Evolutionary conservation across 2,797 vertebrate genomes (phyloP).

Genomic region (Hylomyscus alleni): DNA sequence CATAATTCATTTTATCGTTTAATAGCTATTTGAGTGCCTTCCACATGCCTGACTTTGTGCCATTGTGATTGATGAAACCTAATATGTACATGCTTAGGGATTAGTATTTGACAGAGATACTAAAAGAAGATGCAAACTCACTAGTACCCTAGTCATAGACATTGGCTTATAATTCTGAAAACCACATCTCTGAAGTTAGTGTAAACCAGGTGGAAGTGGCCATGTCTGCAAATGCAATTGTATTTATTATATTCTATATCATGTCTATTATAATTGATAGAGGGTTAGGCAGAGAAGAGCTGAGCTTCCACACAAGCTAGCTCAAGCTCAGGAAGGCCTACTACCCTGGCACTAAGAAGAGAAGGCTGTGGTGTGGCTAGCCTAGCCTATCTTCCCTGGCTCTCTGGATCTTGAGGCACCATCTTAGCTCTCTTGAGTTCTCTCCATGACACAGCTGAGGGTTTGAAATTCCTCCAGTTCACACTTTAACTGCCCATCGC

Average conservation of each 20-base stretch:
- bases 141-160: background rate
- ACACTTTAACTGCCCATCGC: too few species aligned
- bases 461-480: background rate
- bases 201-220: background rate
- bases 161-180: background rate
- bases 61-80: background rate
- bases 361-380: background rate
- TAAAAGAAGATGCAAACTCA: background rate
- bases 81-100: background rate
- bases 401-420: background rate
- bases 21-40: background rate
- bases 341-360: background rate
- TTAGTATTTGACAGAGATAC: background rate
- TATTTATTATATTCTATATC: background rate
- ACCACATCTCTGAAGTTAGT: background rate
- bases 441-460: background rate
- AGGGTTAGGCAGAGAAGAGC: background rate
- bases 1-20: constrained; percentile 49
- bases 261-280: background rate
- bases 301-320: background rate
- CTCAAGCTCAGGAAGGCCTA: background rate
- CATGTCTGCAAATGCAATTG: background rate
- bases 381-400: background rate
- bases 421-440: background rate
- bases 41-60: background rate